These are phyloP conservation scores for Palloptera scutellata DNA, from an alignment of 2,888 invertebrate species.

Conservation along the genomic window DNA sequence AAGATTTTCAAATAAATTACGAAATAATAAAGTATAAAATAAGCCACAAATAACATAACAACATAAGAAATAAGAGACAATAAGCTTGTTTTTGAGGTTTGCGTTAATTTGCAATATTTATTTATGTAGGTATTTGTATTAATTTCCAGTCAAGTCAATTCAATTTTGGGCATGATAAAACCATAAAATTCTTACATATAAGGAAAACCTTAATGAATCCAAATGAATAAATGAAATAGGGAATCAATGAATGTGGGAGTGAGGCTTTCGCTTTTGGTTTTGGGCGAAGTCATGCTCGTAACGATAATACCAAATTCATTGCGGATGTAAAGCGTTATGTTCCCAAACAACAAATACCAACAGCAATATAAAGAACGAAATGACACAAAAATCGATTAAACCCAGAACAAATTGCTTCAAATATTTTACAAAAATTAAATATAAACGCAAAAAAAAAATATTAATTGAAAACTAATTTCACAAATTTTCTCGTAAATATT, in stretches of 20 bases:
- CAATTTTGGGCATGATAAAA: neutral
- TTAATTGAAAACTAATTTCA: neutral
- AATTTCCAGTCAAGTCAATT: too few species aligned
- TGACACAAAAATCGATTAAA: too few species aligned
- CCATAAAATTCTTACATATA: constrained; percentile 5
- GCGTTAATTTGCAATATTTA: neutral
- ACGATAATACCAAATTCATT: neutral
- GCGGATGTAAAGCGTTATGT: neutral
- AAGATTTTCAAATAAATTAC: neutral
- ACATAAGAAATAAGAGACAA: neutral
- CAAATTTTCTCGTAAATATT: too few species aligned
- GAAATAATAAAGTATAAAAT: neutral
- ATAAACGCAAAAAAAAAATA: neutral
- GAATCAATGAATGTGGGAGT: neutral
- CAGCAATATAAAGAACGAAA: too few species aligned
- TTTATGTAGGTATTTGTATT: neutral
- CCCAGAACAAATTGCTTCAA: too few species aligned
- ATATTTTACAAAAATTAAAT: neutral
- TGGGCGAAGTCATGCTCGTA: neutral
- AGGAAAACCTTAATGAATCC: neutral
- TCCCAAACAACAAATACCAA: neutral
- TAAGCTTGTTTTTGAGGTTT: constrained; percentile 21
- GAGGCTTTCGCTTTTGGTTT: too few species aligned
- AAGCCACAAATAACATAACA: neutral
- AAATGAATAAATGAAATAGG: neutral